phyloP scores from a whole-genome alignment of 2,113 vertebrate species.

The Orientallactaga bullata region DNA sequence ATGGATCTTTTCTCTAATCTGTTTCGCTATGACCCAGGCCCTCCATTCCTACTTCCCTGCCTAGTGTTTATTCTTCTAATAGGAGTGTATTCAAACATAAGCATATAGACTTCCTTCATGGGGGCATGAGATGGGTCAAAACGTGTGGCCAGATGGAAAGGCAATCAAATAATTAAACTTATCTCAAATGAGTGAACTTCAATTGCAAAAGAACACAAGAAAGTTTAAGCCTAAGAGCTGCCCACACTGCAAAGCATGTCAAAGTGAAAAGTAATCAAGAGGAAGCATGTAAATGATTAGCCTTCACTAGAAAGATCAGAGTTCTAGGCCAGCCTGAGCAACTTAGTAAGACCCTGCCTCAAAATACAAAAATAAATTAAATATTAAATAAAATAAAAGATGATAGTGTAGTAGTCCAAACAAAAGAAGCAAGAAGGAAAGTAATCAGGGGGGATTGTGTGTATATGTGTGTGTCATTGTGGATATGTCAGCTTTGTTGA shows the following conservation, averaged over 20 bases:
- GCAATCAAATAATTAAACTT: not conserved
- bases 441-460: not conserved
- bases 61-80: not conserved
- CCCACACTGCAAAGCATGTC: not conserved
- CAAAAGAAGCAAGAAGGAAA: not conserved
- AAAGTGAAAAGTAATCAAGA: not conserved
- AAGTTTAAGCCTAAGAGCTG: not conserved
- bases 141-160: not conserved
- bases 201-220: not conserved
- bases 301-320: not conserved
- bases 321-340: not conserved
- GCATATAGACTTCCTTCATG: not conserved
- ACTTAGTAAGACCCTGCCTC: not conserved
- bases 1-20: not conserved
- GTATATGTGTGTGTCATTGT: not conserved
- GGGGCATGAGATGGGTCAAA: not conserved
- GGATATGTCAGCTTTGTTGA: not conserved
- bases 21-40: too few species aligned
- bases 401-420: not conserved
- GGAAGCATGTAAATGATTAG: not conserved
- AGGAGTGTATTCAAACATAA: not conserved
- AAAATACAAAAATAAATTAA: not conserved
- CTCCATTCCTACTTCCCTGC: not conserved
- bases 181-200: not conserved
- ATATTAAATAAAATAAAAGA: not conserved